A percentile compares a stretch with the other conserved stretches of the same genome.
Conservation (phyloP, 2,797 vertebrate species). For the Smutsia temminckii region DNA sequence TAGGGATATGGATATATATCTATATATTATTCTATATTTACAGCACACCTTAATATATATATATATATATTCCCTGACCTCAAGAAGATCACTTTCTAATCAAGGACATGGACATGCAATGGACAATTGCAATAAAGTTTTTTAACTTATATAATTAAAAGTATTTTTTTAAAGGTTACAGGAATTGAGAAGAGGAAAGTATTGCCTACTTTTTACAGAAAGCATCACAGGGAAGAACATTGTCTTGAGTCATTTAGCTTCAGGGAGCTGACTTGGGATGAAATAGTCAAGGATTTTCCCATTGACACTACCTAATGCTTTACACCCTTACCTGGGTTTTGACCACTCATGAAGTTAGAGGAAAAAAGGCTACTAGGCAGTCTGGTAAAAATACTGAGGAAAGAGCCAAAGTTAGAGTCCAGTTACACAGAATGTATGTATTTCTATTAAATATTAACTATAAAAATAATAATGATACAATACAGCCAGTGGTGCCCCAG, state of each 20-base stretch:
- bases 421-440: not conserved
- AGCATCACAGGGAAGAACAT: not conserved
- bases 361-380: not conserved
- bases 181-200: not conserved
- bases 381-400: not conserved
- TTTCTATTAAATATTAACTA: not conserved
- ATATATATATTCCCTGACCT: not conserved
- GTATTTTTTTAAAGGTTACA: not conserved
- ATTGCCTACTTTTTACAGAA: not conserved
- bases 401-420: not conserved
- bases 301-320: not conserved
- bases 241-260: not conserved
- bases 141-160: not conserved
- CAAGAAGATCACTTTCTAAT: not conserved
- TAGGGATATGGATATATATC: not conserved
- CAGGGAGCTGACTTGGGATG: not conserved
- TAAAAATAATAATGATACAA: not conserved
- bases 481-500: not conserved
- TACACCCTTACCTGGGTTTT: not conserved
- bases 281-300: not conserved
- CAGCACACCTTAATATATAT: not conserved
- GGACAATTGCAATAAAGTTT: not conserved
- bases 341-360: not conserved
- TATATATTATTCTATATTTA: too few relatives aligned
- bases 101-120: not conserved